Conservation (phyloP, 2,888 invertebrate species). For the Lomographa bimaculata region DNA sequence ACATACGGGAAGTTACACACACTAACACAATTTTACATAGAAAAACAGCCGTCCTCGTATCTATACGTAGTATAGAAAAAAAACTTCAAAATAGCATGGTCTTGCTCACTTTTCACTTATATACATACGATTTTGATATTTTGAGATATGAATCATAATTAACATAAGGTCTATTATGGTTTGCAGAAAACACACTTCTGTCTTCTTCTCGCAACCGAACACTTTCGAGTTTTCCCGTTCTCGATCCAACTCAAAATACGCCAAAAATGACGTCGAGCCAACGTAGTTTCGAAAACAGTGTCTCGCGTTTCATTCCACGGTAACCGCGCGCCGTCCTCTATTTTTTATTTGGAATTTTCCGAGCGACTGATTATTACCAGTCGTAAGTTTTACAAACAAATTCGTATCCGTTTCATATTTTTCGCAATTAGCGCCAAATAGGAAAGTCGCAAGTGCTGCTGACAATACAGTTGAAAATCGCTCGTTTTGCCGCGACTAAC, state of each 20-base stretch:
- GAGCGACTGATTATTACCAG: slow-evolving; percentile 80
- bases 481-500: slow-evolving; percentile 44
- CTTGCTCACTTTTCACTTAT: slow-evolving; percentile 59
- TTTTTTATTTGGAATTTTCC: slow-evolving; percentile 85
- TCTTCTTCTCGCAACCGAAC: slow-evolving; percentile 75
- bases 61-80: slow-evolving; percentile 69
- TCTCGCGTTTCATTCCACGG: slow-evolving; percentile 74
- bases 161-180: slow-evolving; percentile 67
- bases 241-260: slow-evolving; percentile 82
- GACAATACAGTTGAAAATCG: slow-evolving; percentile 61
- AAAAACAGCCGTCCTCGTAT: slow-evolving; percentile 71
- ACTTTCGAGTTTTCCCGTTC: slow-evolving; percentile 82
- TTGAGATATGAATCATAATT: slow-evolving; percentile 55
- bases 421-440: slow-evolving; percentile 77
- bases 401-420: slow-evolving; percentile 76
- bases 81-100: slow-evolving; percentile 81
- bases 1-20: slow-evolving; percentile 73
- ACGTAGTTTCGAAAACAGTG: slow-evolving; percentile 81
- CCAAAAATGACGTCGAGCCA: slow-evolving; percentile 82
- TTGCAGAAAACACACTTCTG: slow-evolving; percentile 43
- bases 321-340: slow-evolving; percentile 69
- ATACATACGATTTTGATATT: slow-evolving; percentile 55
- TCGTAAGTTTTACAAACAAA: slow-evolving; percentile 80
- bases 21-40: slow-evolving; percentile 68
- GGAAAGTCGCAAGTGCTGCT: slow-evolving; percentile 70